Evolutionary conservation across 37 sponge, comb jelly and placozoan species (phyloP), one percentile per base, ranked within the genome.

Genomic region (Geodia barretti): DNA sequence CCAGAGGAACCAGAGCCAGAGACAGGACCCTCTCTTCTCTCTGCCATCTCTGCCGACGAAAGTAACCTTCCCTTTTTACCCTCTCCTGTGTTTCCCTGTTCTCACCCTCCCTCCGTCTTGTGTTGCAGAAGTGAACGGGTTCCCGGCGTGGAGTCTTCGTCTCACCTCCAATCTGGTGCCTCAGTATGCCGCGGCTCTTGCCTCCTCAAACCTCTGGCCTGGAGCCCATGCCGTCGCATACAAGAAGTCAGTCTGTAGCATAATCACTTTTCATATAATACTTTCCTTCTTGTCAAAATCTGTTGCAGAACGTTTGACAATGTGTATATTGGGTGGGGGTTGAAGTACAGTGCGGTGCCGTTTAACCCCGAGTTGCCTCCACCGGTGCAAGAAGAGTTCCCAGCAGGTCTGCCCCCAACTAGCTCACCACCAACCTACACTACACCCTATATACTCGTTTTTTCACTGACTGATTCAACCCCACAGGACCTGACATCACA

Each of bases 141-240:
- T 93, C 81, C 93, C 97, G 25, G 84, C 97, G n/a, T 99, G 99
- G 99, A 83, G 91, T 0, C 79, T 86, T 32, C 39, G 83, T 4
- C 90, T 94, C n/a, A 87, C 97, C 4, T 92, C 95, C 23, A 79
- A 62, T 33, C 70, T 92, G n/a, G 73, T 90, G 17, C 95, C 99
- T 2, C 93, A 90, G 40, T 99, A 96, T 81, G 93, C 97, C 32
- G 69, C 83, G 0, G 95, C 93, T 37, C 69, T 92, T 24, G 83
- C 94, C 74, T 82, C 88, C 68, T 99, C 99, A 41, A 99, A 99
- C 76, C 85, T 89, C 25, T 99, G 99, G 99, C 99, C 99, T 24
- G 99, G 99, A 33, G 97, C 99, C 14, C 83, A 91, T 61, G 83
- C 92, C 20, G 90, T 80, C 72, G 93, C 89, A 4, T 39, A 60